Conservation (phyloP, 92 coral and sea anemone genomes). For the Pocillopora meandrina region DNA sequence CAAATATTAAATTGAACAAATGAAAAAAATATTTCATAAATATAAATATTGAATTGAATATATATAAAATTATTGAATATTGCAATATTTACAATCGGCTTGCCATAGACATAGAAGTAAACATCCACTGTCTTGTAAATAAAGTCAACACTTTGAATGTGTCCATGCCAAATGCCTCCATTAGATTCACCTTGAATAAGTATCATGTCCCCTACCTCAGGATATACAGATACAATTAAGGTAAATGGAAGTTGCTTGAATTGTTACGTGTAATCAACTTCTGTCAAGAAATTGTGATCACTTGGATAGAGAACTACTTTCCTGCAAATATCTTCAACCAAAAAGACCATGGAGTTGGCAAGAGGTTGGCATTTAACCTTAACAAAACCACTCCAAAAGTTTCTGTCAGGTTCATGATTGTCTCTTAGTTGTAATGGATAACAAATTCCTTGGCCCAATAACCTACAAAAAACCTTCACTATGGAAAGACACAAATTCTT, state of each 20-base stretch:
- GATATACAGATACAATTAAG: slow-evolving; percentile 55
- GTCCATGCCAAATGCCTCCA: slow-evolving; percentile 69
- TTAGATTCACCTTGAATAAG: slow-evolving; percentile 61
- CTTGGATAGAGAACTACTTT: slow-evolving; percentile 57
- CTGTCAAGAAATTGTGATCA: slow-evolving; percentile 42
- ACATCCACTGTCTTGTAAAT: slow-evolving; percentile 52
- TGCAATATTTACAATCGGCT: no score
- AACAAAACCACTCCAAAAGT: slow-evolving; percentile 72
- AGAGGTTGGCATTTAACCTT: slow-evolving; percentile 47
- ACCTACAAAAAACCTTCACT: slow-evolving; percentile 39
- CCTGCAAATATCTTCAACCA: slow-evolving; percentile 46
- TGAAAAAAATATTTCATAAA: no score
- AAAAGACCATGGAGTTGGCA: slow-evolving; percentile 33
- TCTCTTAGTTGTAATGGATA: slow-evolving; percentile 47
- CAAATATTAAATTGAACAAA: no score
- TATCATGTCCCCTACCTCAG: slow-evolving; percentile 62
- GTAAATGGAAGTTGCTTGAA: slow-evolving; percentile 18
- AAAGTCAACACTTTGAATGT: slow-evolving; percentile 57
- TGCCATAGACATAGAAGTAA: slow-evolving; percentile 40
- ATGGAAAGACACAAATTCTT: slow-evolving; percentile 61
- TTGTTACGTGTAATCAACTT: slow-evolving; percentile 55
- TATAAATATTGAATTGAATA: no score
- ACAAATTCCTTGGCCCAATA: slow-evolving; percentile 56
- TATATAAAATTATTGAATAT: no score
- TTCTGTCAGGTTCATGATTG: slow-evolving; percentile 33